phyloP scores from a whole-genome alignment of 2,888 invertebrate species.

The Conistra vaccinii region DNA sequence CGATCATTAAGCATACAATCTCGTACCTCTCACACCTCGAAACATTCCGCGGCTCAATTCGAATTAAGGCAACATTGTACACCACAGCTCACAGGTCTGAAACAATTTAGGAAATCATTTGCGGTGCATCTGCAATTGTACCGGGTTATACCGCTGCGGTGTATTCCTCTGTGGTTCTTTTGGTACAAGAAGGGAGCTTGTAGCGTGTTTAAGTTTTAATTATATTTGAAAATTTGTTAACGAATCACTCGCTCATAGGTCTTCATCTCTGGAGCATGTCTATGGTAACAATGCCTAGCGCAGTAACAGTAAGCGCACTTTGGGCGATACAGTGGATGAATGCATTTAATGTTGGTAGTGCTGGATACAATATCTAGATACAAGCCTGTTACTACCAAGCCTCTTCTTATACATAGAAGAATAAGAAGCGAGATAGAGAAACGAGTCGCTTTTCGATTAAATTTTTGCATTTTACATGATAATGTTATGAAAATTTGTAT shows the following conservation, averaged over 20 bases:
- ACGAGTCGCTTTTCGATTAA: background rate
- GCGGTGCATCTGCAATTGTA: constrained; percentile 80
- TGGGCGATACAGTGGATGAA: background rate
- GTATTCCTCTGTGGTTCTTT: constrained; percentile 74
- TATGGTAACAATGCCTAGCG: background rate
- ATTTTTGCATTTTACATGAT: background rate
- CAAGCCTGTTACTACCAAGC: background rate
- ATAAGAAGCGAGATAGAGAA: too few relatives aligned
- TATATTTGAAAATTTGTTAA: background rate
- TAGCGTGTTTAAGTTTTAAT: constrained; percentile 22
- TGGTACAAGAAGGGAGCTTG: constrained; percentile 58
- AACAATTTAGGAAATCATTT: constrained; percentile 86
- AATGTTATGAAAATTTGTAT: background rate
- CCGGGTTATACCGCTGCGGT: constrained; percentile 82
- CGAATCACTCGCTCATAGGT: background rate
- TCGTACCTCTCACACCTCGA: constrained; percentile 23
- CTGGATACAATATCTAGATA: background rate
- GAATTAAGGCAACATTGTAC: constrained; percentile 79
- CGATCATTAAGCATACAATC: constrained; percentile 51
- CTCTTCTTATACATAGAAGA: background rate
- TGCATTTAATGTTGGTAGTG: background rate
- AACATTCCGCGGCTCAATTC: constrained; percentile 54
- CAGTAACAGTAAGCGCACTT: background rate
- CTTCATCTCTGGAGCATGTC: background rate
- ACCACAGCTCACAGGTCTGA: constrained; percentile 63